Percentiles rank a stretch among this genome's conserved stretches.
phyloP scores from a whole-genome alignment of 2,113 vertebrate species.

The Prolemur simus region DNA sequence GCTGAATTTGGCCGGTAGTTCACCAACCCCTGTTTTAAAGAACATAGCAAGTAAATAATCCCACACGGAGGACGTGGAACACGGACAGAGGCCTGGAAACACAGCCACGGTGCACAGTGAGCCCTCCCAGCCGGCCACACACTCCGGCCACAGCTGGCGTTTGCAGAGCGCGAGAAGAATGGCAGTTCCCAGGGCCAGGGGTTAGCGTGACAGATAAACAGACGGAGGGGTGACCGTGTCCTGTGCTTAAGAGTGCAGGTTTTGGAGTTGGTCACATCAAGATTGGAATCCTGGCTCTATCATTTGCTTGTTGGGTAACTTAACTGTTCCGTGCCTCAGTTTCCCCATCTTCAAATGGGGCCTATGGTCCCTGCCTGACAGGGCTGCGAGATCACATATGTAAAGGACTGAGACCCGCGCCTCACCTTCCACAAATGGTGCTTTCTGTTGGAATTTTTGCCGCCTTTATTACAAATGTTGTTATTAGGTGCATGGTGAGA shows the following conservation, averaged over 20 bases:
- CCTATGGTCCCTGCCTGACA: background rate
- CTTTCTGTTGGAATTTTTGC: background rate
- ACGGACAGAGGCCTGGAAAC: background rate
- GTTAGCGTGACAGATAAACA: background rate
- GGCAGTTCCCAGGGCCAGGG: background rate
- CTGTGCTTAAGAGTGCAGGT: no score
- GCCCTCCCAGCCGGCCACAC: background rate
- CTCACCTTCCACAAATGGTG: background rate
- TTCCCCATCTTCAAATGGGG: background rate
- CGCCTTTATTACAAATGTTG: background rate
- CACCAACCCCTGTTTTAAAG: background rate
- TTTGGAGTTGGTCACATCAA: background rate
- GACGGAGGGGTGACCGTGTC: rapidly evolving
- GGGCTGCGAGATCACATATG: background rate
- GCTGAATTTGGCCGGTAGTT: background rate
- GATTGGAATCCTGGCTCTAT: background rate
- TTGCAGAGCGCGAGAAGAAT: background rate
- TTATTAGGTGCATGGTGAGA: background rate
- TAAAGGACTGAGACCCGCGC: background rate
- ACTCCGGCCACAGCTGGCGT: background rate
- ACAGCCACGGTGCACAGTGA: background rate
- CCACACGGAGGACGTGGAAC: background rate
- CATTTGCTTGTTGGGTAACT: background rate
- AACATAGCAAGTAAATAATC: background rate
- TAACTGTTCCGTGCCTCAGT: background rate